Evolutionary conservation across 64 coral and sea anemone species (phyloP).

Genomic region (Hydrozoanthus tunicans): DNA sequence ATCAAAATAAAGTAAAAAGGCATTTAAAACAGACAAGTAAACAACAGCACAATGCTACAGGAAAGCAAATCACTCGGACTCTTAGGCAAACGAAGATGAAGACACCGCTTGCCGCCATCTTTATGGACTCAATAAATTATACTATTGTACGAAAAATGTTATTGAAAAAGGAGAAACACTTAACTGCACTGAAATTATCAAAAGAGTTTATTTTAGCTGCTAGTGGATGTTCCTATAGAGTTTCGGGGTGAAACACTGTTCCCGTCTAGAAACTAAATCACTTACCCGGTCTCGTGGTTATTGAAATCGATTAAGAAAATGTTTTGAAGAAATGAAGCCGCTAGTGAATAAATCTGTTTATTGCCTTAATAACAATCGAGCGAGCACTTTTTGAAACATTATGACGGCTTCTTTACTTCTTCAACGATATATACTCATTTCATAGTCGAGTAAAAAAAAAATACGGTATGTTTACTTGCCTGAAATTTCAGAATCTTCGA

Average conservation of each 20-base stretch:
- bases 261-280: too few species aligned
- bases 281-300: not conserved
- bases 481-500: slow-evolving; percentile 52
- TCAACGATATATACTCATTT: not conserved
- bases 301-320: not conserved
- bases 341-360: not conserved
- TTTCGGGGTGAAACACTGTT: not conserved
- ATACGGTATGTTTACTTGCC: slow-evolving; percentile 2
- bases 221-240: not conserved
- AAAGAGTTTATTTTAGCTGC: not conserved
- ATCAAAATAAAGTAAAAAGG: not conserved
- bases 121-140: not conserved
- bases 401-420: not conserved
- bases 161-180: not conserved
- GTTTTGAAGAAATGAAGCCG: not conserved
- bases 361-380: not conserved
- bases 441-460: not conserved
- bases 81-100: not conserved
- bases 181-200: not conserved
- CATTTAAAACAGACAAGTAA: not conserved
- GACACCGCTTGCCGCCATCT: slow-evolving; percentile 12
- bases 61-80: not conserved
- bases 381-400: not conserved
- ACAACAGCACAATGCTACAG: not conserved
- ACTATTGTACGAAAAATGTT: not conserved